These are phyloP conservation scores for Herpetotheres cachinnans DNA, from an alignment of 2,113 vertebrate genomes.

Conservation along the genomic window DNA sequence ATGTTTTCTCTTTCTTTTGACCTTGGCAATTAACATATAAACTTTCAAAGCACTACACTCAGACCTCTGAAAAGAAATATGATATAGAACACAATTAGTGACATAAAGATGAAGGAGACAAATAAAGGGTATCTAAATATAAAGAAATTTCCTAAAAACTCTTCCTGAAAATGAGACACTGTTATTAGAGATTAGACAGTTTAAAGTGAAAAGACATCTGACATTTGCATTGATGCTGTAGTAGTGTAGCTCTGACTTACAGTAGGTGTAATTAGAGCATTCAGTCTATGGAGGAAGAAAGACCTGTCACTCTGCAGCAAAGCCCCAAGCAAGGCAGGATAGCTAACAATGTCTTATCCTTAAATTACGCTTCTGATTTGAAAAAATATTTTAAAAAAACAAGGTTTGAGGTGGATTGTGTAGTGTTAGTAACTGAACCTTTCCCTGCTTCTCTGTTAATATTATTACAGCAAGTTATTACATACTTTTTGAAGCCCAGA, in stretches of 20 bases:
- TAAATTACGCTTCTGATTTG: background rate
- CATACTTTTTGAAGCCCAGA: constrained; percentile 26
- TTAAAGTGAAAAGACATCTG: constrained; percentile 73
- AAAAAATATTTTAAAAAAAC: background rate
- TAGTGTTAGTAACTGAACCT: background rate
- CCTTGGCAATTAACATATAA: constrained; percentile 73
- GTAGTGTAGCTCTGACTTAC: constrained; percentile 65
- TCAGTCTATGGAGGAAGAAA: constrained; percentile 59
- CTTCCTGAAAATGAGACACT: constrained; percentile 72
- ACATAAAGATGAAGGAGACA: constrained; percentile 52
- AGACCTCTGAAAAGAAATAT: constrained; percentile 68
- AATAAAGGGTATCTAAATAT: constrained; percentile 68
- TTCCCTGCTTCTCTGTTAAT: background rate
- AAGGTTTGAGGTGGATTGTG: background rate
- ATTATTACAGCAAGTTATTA: constrained; percentile 22
- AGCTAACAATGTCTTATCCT: constrained; percentile 28
- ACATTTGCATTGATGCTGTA: constrained; percentile 80
- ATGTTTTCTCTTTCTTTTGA: constrained; percentile 66
- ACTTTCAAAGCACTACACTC: constrained; percentile 69
- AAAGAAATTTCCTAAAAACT: constrained; percentile 67
- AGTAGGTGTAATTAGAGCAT: constrained; percentile 82
- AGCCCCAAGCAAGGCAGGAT: constrained; percentile 73
- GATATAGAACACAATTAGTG: constrained; percentile 73
- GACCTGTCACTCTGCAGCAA: constrained; percentile 82
- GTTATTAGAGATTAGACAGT: constrained; percentile 61